Evolutionary conservation across 2,888 invertebrate species (phyloP).

Genomic region (Morpho helenor): DNA sequence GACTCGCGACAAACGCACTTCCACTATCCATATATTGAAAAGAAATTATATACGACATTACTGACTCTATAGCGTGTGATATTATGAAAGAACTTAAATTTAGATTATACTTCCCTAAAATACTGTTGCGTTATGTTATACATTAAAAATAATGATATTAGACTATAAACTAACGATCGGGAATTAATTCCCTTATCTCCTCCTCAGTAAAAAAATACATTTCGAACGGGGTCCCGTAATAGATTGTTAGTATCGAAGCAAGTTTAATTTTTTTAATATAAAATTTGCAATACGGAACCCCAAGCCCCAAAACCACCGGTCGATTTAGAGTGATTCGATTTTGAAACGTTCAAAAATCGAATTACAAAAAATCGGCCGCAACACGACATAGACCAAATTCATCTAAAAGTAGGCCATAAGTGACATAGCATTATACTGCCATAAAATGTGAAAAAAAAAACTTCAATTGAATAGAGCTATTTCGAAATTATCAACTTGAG

Average conservation of each 20-base stretch:
- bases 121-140: constrained; percentile 73
- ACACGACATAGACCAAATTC: constrained; percentile 6
- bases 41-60: constrained; percentile 30
- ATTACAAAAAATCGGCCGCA: constrained; percentile 17
- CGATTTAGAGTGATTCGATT: constrained; percentile 17
- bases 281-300: constrained; percentile 7
- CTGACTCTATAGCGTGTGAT: constrained; percentile 47
- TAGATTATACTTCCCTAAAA: constrained; percentile 69
- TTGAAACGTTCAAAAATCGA: background rate
- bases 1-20: constrained; percentile 33
- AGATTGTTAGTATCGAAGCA: constrained; percentile 6
- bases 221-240: constrained; percentile 15
- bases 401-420: constrained; percentile 30
- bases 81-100: constrained; percentile 59
- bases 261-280: constrained; percentile 2
- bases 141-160: constrained; percentile 77
- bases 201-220: constrained; percentile 24
- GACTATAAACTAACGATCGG: constrained; percentile 53
- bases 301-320: constrained; percentile 11
- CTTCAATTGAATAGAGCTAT: constrained; percentile 11
- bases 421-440: constrained; percentile 37
- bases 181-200: constrained; percentile 23
- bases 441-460: constrained; percentile 25
- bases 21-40: constrained; percentile 33
- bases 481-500: constrained; percentile 42